Conservation (phyloP, 2,888 invertebrate genomes). For the Leucania comma region DNA sequence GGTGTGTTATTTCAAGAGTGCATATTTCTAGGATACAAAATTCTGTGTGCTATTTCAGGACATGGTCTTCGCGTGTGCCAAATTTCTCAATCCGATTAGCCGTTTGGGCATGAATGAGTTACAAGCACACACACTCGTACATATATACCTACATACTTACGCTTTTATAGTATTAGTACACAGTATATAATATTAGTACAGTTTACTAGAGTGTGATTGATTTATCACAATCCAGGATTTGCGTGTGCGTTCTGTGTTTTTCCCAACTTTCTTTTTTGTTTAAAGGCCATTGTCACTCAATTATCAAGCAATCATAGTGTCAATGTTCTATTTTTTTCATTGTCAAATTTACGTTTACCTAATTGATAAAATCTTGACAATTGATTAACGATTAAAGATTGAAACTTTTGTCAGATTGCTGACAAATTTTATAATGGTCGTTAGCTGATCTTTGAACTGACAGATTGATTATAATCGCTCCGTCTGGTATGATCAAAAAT, state of each 20-base stretch:
- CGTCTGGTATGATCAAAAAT: constrained; percentile 50
- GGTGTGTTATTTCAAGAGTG: no score
- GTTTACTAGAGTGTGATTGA: constrained; percentile 1
- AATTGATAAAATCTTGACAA: constrained; percentile 70
- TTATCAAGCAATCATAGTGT: constrained; percentile 52
- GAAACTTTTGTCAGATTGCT: constrained; percentile 66
- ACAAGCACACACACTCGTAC: no score
- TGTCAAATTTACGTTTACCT: constrained; percentile 66
- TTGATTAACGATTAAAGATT: constrained; percentile 64
- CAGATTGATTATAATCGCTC: constrained; percentile 59
- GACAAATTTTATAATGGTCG: constrained; percentile 66
- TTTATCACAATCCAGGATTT: constrained; percentile 2
- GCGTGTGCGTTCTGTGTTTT: not conserved
- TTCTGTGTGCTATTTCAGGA: no score
- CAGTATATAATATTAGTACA: no score
- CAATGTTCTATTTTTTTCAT: constrained; percentile 61
- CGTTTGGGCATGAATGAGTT: no score
- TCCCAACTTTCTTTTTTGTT: constrained; percentile 41
- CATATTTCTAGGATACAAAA: no score
- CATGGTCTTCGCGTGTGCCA: no score
- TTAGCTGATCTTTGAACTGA: constrained; percentile 59
- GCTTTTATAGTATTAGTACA: no score
- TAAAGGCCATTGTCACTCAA: constrained; percentile 60
- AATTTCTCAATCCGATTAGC: no score
- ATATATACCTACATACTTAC: no score